Evolutionary conservation across 2,797 vertebrate genomes (phyloP), one percentile per base, ranked within the genome.

Genomic region (Epinephelus coioides): DNA sequence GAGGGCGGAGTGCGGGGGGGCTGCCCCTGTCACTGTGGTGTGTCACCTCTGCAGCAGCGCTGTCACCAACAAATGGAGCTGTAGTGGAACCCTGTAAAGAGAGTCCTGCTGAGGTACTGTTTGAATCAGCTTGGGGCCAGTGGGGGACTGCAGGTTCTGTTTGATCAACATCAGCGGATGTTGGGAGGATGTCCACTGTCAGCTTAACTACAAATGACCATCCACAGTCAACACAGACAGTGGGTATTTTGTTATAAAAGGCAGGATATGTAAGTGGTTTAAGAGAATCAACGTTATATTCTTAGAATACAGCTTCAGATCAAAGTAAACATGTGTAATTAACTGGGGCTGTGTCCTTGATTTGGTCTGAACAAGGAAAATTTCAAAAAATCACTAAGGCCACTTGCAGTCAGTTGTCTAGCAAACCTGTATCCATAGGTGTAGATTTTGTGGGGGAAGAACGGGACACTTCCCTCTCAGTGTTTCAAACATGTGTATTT

Each of bases 21-120:
- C 66, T 88, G 84, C 72, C 81, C 88, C 88, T 93, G 90, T 91
- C 90, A 90, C 85, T 78, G 85, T 73, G 86, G 89, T 88, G 89
- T 91, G 91, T 93, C 91, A 94, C 89, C 92, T 92, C 87, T 81
- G 73, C 89, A 84, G 90, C 86, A 85, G 86, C 9, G 83, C 89
- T 95, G 93, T 94, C 93, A 90, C 92, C 87, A 90, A 91, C 90
- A 94, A 95, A 92, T 93, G 91, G 92, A 88, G 92, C 88, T 76
- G 84, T 70, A 86, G 89, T 87, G 92, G 92, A 92, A 89, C 89
- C 94, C 91, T 77, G 83, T 86, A 90, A 90, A 90, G 91, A 87
- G 86, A 78, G 83, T 89, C 92, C 86, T 86, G 92, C 94, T 93
- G 94, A 69, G 92, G 83, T 88, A 76, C 85, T 92, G 91, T 94